Evolutionary conservation across 2,888 invertebrate species (phyloP), one percentile per base, ranked within the genome.

Genomic region (Ennomos quercinarius): DNA sequence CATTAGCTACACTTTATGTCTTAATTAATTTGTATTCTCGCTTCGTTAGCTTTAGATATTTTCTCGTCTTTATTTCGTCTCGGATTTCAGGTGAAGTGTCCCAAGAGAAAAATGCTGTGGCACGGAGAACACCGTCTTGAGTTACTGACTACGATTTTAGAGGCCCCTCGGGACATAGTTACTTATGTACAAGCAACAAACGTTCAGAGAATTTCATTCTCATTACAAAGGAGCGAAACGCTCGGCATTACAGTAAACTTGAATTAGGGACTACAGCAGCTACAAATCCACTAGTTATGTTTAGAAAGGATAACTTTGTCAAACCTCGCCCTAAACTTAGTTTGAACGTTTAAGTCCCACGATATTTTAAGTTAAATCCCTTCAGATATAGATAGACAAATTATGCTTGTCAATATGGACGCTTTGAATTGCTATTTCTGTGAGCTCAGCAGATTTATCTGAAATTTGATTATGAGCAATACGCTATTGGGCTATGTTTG

Each of bases 221-320:
- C 66, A 66, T 68, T 68, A 68, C 50, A 41, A 50, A 57, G 55
- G 62, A 27, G 53, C 53, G 53, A 46, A 44, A 51, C 49, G 57
- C 47, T 65, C 57, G 52, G 40, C 46, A 51, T 63, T 54, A 61
- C 58, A 68, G 63, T 66, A 61, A 64, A 64, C 66, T 68, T 59
- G 63, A 64, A 66, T 66, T 68, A 68, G 48, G 57, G 62, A 52
- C 60, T 52, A n/a, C n/a, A n/a, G 49, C 49, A 57, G 50, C 61
- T 57, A 58, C 67, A 59, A 68, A 68, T 64, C 66, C 62, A 44
- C 51, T 58, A 64, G 66, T 66, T 64, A 66, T 68, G 61, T 66
- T 68, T 66, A 59, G 54, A 63, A 57, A 64, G 66, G 70, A 63
- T 70, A 66, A 66, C 63, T 70, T 66, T 61, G 61, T 66, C 59